Conservation (phyloP, 1,140 invertebrate species). For the Chrysomallon squamiferum region DNA sequence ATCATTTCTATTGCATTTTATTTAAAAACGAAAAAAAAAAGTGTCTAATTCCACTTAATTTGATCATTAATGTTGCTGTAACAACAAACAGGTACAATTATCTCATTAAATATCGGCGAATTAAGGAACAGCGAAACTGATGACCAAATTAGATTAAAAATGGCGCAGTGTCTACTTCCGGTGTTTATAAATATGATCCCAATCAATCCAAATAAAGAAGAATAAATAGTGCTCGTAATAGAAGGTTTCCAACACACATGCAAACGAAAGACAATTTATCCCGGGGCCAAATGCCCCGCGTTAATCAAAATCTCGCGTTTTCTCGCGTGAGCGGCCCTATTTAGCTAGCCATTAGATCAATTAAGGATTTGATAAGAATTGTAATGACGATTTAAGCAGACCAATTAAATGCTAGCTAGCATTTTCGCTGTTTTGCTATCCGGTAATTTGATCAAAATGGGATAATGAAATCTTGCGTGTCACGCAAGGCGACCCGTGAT, state of each 20-base stretch:
- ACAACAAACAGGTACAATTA: too few species aligned
- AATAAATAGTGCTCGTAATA: too few species aligned
- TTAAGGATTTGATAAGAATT: slow-evolving; percentile 11
- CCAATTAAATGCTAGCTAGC: slow-evolving; percentile 14
- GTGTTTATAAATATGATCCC: too few species aligned
- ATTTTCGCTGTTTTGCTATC: slow-evolving; percentile 16
- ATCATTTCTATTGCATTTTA: not conserved
- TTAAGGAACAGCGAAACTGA: too few species aligned
- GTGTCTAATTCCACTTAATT: too few species aligned
- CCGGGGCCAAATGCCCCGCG: not conserved
- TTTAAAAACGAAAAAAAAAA: not conserved
- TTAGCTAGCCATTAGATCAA: slow-evolving; percentile 12
- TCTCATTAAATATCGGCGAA: too few species aligned
- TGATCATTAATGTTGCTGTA: too few species aligned
- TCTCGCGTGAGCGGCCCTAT: slow-evolving; percentile 11
- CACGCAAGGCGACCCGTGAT: slow-evolving; percentile 6
- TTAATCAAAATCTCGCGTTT: not conserved
- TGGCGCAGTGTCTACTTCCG: too few species aligned
- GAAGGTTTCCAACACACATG: too few species aligned
- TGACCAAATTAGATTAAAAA: too few species aligned
- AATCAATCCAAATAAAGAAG: too few species aligned
- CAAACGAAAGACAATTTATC: too few species aligned
- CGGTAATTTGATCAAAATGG: slow-evolving; percentile 4
- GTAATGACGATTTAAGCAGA: slow-evolving; percentile 15
- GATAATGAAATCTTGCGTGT: slow-evolving; percentile 11